Conservation (phyloP, 2,113 vertebrate species). For the Callorhinus ursinus region DNA sequence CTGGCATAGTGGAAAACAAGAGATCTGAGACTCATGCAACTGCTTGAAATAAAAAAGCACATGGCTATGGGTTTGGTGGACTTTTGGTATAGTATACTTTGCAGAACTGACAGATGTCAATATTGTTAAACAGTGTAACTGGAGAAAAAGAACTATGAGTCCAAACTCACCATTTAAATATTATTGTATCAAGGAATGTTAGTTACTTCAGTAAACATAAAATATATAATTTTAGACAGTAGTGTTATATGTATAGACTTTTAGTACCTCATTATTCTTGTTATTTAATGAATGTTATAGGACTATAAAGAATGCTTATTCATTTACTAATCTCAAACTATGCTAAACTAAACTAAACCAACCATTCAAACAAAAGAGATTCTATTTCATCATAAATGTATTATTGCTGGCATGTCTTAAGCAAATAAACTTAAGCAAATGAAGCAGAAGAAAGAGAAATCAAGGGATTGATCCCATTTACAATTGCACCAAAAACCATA, state of each 20-base stretch:
- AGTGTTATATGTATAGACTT: not conserved
- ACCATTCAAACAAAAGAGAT: not conserved
- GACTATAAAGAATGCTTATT: not conserved
- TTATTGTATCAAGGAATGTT: not conserved
- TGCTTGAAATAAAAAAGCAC: not conserved
- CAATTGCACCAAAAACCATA: too few species aligned
- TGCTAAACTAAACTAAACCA: not conserved
- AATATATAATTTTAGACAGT: not conserved
- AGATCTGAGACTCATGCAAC: not conserved
- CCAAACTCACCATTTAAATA: not conserved
- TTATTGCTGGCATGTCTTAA: not conserved
- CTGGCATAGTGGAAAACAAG: not conserved
- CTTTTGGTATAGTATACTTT: not conserved
- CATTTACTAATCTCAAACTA: constrained; percentile 5
- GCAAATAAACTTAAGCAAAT: not conserved
- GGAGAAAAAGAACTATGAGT: not conserved
- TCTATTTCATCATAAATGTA: not conserved
- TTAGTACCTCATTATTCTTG: not conserved
- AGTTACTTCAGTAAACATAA: constrained; percentile 11
- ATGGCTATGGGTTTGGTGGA: not conserved
- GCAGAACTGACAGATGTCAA: not conserved
- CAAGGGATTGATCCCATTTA: too few species aligned
- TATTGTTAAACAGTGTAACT: not conserved
- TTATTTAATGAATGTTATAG: not conserved
- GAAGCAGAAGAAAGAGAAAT: too few species aligned